Percentiles rank a stretch among this genome's conserved stretches.
Evolutionary conservation across 2,888 invertebrate genomes (phyloP).

Genomic region (Ectemnius continuus): DNA sequence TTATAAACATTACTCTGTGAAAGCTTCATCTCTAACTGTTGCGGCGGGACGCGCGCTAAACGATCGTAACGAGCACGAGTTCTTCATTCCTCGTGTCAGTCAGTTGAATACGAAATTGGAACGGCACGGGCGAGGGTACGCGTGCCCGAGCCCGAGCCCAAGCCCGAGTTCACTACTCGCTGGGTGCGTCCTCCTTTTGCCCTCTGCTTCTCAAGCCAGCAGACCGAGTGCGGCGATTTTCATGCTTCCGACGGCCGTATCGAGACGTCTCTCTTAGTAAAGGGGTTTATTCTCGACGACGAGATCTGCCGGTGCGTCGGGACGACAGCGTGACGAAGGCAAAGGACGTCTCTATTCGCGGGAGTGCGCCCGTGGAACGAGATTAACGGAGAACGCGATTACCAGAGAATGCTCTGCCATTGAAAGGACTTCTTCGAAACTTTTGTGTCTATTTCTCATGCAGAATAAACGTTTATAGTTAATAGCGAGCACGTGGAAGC

Average conservation of each 20-base stretch:
- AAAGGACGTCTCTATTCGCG: constrained; percentile 51
- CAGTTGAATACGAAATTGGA: too few relatives aligned
- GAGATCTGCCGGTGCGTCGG: constrained; percentile 35
- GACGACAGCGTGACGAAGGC: constrained; percentile 35
- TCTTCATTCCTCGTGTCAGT: too few relatives aligned
- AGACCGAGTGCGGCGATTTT: constrained; percentile 49
- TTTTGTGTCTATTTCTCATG: background rate
- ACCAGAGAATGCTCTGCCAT: constrained; percentile 18
- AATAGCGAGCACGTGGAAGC: background rate
- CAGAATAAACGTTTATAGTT: background rate
- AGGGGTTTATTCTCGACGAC: constrained; percentile 24
- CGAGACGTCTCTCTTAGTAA: constrained; percentile 56
- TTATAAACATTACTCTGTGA: background rate
- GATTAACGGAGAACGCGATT: constrained; percentile 54
- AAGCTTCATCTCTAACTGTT: background rate
- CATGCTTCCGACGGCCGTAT: constrained; percentile 51
- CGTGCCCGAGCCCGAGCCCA: too few relatives aligned
- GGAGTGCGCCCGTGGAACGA: constrained; percentile 51
- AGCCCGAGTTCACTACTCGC: too few relatives aligned
- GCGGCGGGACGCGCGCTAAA: background rate
- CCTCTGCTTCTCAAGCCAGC: background rate
- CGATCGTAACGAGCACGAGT: background rate
- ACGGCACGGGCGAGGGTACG: too few relatives aligned
- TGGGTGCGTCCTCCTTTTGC: too few relatives aligned
- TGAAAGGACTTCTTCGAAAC: background rate